Evolutionary conservation across 2,888 invertebrate genomes (phyloP).

Genomic region (Hedychridium roseum): DNA sequence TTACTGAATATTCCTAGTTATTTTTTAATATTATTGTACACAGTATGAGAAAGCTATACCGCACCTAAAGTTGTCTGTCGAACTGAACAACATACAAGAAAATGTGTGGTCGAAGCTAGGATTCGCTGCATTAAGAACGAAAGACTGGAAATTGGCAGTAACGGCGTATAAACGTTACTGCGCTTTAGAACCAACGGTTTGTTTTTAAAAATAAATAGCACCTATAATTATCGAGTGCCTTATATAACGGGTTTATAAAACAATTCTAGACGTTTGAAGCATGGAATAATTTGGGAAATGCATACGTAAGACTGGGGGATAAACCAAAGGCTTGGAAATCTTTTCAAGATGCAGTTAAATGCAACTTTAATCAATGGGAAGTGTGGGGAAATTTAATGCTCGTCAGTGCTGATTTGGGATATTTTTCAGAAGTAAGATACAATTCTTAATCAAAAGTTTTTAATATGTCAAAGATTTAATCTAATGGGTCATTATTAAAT

Average conservation of each 20-base stretch:
- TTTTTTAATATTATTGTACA: slow-evolving; percentile 25
- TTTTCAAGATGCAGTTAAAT: slow-evolving; percentile 87
- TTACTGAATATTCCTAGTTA: too few relatives aligned
- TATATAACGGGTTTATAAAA: slow-evolving; percentile 9
- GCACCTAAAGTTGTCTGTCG: slow-evolving; percentile 82
- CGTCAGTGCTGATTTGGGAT: slow-evolving; percentile 85
- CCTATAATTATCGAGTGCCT: background rate
- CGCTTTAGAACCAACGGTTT: slow-evolving; percentile 77
- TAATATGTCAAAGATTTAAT: slow-evolving; percentile 4
- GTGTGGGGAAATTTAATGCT: slow-evolving; percentile 94
- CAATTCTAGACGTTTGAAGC: slow-evolving; percentile 85
- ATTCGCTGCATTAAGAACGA: slow-evolving; percentile 80
- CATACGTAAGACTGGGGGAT: slow-evolving; percentile 87
- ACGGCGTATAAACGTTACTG: slow-evolving; percentile 88
- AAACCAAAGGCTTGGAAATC: slow-evolving; percentile 86
- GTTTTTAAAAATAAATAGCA: slow-evolving; percentile 5
- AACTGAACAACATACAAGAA: slow-evolving; percentile 88
- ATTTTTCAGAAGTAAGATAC: slow-evolving; percentile 77
- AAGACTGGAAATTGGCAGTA: slow-evolving; percentile 84
- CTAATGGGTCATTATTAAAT: background rate
- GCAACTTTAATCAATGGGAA: slow-evolving; percentile 94
- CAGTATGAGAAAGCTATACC: slow-evolving; percentile 81
- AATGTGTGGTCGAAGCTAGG: slow-evolving; percentile 87
- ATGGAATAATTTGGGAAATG: slow-evolving; percentile 97
- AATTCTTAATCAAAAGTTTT: background rate